Evolutionary conservation across 1,140 invertebrate genomes (phyloP).

Genomic region (Nasonia giraulti): DNA sequence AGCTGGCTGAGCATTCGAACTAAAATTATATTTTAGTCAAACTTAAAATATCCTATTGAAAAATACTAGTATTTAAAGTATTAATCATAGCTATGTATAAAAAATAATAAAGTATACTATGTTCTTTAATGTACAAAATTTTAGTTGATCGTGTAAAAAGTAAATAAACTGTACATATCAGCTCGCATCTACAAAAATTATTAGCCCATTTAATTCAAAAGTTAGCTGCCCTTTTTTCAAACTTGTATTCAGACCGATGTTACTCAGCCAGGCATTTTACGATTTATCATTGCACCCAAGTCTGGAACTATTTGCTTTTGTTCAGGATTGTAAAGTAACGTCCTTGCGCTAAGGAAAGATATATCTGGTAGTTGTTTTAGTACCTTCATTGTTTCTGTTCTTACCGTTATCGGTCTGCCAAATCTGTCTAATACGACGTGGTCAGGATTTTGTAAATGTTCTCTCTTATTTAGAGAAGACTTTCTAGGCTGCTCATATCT

Average conservation of each 20-base stretch:
- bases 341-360: slow-evolving; percentile 71
- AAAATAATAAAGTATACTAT: background rate
- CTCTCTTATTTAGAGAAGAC: slow-evolving; percentile 49
- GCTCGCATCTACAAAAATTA: background rate
- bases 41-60: background rate
- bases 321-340: slow-evolving; percentile 70
- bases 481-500: slow-evolving; percentile 56
- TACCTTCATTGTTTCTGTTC: slow-evolving; percentile 66
- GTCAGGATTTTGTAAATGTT: slow-evolving; percentile 57
- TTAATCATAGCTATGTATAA: background rate
- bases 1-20: background rate
- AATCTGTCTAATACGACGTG: slow-evolving; percentile 68
- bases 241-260: slow-evolving; percentile 72
- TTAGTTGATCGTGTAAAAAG: background rate
- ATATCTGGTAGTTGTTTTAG: slow-evolving; percentile 71
- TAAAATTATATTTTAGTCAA: background rate
- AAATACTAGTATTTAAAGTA: background rate
- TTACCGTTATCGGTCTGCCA: slow-evolving; percentile 66
- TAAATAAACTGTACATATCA: background rate
- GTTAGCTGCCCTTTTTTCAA: slow-evolving; percentile 58
- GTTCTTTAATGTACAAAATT: background rate
- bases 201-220: background rate
- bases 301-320: slow-evolving; percentile 70
- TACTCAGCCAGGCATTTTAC: slow-evolving; percentile 74
- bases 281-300: slow-evolving; percentile 72